Evolutionary conservation across 2,888 invertebrate species (phyloP), one percentile per base, ranked within the genome.

Genomic region (Argyra leucocephala): DNA sequence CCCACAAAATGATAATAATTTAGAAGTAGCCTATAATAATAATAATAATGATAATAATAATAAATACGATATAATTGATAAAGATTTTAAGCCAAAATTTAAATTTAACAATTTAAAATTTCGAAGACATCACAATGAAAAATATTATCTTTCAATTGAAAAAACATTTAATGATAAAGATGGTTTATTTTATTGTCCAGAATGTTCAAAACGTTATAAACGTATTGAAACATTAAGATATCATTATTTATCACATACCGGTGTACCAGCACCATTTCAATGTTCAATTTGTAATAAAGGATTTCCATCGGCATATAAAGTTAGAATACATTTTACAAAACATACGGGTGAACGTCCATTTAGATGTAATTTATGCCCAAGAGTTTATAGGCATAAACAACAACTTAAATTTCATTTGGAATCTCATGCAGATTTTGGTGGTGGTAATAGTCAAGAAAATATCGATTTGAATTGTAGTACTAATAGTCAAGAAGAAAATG

Each of bases 251-350:
- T 48, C 48, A 18, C 48, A 48, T 48, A 48, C 48, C 18, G 48
- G 48, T 48, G 48, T 48, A 48, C 48, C 48, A 48, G 48, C 48
- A 48, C 48, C 48, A 48, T 48, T 18, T 48, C 48, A 48, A 48
- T 48, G 48, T 18, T 48, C 48, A 48, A 48, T 48, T 15, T 48
- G 48, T 48, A 15, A 48, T 48, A 48, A 48, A 18, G 48, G 48
- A 3, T 48, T 48, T 48, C 48, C 48, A 12, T 48, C 48, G 18
- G 48, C 48, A 2, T 48, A 48, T 48, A 48, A 48, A 48, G 48
- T 18, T 12, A 48, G 48, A 18, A 48, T 48, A 18, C 48, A 48
- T 48, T 48, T 48, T 48, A 48, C 48, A 4, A 48, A 48, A 48
- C 48, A 48, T 48, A 48, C 48, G 12, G 48, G 48, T 48, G 48